A percentile compares a stretch with the other conserved stretches of the same genome.
Conservation (phyloP, 2,888 invertebrate genomes). For the Leptarthrus brevirostris region DNA sequence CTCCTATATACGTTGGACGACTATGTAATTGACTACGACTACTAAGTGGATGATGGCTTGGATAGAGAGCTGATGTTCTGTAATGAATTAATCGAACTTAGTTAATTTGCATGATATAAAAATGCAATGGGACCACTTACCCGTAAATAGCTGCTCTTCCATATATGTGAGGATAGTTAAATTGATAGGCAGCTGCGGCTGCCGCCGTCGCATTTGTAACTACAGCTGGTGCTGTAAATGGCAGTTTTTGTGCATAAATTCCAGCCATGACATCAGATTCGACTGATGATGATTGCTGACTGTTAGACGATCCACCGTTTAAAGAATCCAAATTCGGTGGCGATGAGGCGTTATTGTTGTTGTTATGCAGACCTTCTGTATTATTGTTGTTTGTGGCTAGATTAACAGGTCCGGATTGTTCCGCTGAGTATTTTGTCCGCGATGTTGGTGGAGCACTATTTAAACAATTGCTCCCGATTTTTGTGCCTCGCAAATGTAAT, state of each 20-base stretch:
- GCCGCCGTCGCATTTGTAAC: constrained; percentile 54
- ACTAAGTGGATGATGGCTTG: constrained; percentile 54
- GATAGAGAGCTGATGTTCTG: constrained; percentile 55
- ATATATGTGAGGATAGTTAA: constrained; percentile 59
- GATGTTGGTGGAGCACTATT: constrained; percentile 11
- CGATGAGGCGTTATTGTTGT: constrained; percentile 36
- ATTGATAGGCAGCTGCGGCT: constrained; percentile 58
- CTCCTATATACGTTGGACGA: constrained; percentile 56
- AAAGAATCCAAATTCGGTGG: constrained; percentile 9
- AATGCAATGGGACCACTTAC: constrained; percentile 54
- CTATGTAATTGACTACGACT: constrained; percentile 56
- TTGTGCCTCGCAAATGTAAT: constrained; percentile 30
- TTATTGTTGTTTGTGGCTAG: constrained; percentile 58
- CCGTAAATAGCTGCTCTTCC: constrained; percentile 58
- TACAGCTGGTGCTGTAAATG: constrained; percentile 55
- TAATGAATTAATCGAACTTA: constrained; percentile 52
- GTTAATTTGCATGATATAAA: background rate
- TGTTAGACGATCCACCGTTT: constrained; percentile 18
- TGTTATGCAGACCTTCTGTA: constrained; percentile 35
- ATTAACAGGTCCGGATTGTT: constrained; percentile 60
- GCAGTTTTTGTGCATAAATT: constrained; percentile 56
- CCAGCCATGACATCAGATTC: constrained; percentile 54
- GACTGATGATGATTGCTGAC: constrained; percentile 32
- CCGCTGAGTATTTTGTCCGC: constrained; percentile 54
- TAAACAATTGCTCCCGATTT: constrained; percentile 47